phyloP scores from a whole-genome alignment of 2,888 invertebrate species.

The Anthrax anthrax region DNA sequence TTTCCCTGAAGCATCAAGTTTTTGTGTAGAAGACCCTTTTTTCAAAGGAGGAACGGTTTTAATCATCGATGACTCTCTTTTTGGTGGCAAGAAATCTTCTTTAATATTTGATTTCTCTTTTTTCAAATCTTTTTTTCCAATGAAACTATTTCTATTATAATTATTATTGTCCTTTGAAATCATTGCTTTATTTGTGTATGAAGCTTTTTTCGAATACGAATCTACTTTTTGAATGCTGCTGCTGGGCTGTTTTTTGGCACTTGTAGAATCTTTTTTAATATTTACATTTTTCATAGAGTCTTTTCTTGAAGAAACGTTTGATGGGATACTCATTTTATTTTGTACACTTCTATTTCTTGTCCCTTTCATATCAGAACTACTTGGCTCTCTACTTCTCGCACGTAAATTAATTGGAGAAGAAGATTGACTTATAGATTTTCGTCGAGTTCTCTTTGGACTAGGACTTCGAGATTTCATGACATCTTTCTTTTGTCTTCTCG shows the following conservation, averaged over 20 bases:
- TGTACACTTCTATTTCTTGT: too few relatives aligned
- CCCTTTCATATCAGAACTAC: too few relatives aligned
- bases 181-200: too few relatives aligned
- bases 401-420: conserved; percentile 10
- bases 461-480: conserved; percentile 19
- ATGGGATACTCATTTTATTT: too few relatives aligned
- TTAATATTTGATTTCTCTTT: conserved; percentile 12
- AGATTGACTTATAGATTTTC: conserved; percentile 23
- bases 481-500: conserved; percentile 15
- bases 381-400: conserved; percentile 6
- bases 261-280: conserved; percentile 12
- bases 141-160: background rate
- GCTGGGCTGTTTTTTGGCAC: conserved; percentile 27
- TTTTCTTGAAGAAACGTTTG: too few relatives aligned
- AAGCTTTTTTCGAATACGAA: background rate
- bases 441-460: conserved; percentile 12
- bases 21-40: background rate
- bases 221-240: background rate
- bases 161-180: conserved; percentile 3
- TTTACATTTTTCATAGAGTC: background rate
- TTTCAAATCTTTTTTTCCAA: background rate
- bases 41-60: background rate
- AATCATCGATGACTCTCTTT: conserved; percentile 23
- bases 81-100: conserved; percentile 12
- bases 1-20: background rate